A percentile compares a stretch with the other conserved stretches of the same genome.
Conservation (phyloP, 2,888 invertebrate genomes). For the Xanthorhoe designata region DNA sequence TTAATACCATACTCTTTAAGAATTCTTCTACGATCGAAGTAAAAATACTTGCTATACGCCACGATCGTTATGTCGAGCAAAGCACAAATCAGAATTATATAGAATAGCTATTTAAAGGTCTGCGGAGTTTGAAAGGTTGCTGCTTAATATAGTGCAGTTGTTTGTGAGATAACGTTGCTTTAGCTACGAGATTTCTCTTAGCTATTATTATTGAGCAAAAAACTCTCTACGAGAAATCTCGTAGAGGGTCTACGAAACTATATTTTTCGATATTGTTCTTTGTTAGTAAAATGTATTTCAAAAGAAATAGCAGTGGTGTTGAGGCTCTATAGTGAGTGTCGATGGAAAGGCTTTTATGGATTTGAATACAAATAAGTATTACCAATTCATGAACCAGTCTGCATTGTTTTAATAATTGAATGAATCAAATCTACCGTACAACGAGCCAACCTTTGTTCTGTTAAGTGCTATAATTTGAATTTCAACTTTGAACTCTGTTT, state of each 20-base stretch:
- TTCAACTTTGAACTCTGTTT: slow-evolving; percentile 30
- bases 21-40: no score
- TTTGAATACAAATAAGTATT: slow-evolving; percentile 43
- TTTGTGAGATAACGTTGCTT: not conserved
- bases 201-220: not conserved
- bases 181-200: not conserved
- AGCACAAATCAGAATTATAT: slow-evolving; percentile 4
- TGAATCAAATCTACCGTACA: slow-evolving; percentile 38
- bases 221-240: not conserved
- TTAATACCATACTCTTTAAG: not conserved
- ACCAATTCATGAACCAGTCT: slow-evolving; percentile 42
- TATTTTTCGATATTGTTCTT: not conserved
- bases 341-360: slow-evolving; percentile 39
- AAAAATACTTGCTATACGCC: not conserved
- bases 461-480: slow-evolving; percentile 37
- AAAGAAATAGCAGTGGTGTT: slow-evolving; percentile 7
- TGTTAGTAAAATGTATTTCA: not conserved
- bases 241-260: slow-evolving; percentile 14
- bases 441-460: slow-evolving; percentile 37
- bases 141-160: not conserved
- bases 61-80: not conserved
- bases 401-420: slow-evolving; percentile 44
- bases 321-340: slow-evolving; percentile 13
- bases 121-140: slow-evolving; percentile 8
- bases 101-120: not conserved